Conservation (phyloP, 2,888 invertebrate species). For the Timema cristinae region DNA sequence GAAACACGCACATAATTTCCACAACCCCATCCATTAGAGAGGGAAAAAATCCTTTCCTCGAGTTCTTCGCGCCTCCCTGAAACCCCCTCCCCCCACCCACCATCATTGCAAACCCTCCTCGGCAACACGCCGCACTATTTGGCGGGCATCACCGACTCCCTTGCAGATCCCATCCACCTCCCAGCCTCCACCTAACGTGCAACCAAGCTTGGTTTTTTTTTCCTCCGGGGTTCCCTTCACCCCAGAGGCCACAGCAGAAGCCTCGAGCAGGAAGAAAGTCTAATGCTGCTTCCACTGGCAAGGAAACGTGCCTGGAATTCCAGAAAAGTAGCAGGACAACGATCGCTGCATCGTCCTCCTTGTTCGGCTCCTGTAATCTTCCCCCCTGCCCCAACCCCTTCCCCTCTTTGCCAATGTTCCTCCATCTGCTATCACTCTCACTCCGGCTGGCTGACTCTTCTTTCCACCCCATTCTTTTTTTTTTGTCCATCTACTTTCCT, state of each 20-base stretch:
- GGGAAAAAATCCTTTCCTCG: constrained; percentile 5
- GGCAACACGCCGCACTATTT: too few species aligned
- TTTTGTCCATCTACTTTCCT: too few species aligned
- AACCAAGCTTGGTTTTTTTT: not conserved
- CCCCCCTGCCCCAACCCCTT: constrained; percentile 4
- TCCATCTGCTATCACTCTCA: not conserved
- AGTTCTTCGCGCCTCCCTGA: not conserved
- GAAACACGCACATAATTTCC: too few species aligned
- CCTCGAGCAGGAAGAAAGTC: constrained; percentile 25
- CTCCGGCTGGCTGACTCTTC: too few species aligned
- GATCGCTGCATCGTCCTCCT: constrained; percentile 9
- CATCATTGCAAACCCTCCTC: constrained; percentile 14
- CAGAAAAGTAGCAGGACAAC: constrained; percentile 20
- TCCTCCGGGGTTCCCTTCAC: not conserved
- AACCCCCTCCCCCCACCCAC: constrained; percentile 9
- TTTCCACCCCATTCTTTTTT: too few species aligned
- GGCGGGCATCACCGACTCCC: not conserved
- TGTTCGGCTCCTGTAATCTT: constrained; percentile 14
- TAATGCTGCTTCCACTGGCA: constrained; percentile 22
- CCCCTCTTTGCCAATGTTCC: constrained; percentile 1
- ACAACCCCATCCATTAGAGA: too few species aligned
- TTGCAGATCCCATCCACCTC: constrained; percentile 18
- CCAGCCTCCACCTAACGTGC: constrained; percentile 16
- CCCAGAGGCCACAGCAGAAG: constrained; percentile 6
- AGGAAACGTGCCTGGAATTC: constrained; percentile 27